A percentile compares a stretch with the other conserved stretches of the same genome.
Evolutionary conservation across 2,113 vertebrate genomes (phyloP).

Genomic region (Bufo gargarizans): DNA sequence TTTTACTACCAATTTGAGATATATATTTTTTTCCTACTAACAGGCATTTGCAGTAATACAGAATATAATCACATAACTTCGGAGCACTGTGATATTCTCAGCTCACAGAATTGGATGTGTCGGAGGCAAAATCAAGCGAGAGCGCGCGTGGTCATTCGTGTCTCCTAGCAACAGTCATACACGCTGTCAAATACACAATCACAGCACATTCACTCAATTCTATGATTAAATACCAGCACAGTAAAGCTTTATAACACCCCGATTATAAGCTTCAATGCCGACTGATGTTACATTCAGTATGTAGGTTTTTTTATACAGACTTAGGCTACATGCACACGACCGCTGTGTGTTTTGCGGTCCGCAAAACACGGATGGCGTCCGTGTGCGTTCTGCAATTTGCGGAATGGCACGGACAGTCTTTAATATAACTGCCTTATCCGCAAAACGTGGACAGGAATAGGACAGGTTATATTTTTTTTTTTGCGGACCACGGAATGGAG

Average conservation of each 20-base stretch:
- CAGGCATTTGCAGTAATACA: not conserved
- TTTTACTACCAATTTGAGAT: slow-evolving; percentile 10
- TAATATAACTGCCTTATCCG: too few species aligned
- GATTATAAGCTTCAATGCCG: not conserved
- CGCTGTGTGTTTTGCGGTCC: too few species aligned
- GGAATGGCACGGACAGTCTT: too few species aligned
- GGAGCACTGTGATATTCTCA: not conserved
- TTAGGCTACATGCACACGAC: too few species aligned
- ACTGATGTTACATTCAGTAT: not conserved
- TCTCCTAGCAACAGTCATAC: slow-evolving; percentile 6
- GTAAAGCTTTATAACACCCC: not conserved
- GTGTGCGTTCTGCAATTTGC: too few species aligned
- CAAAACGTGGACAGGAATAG: too few species aligned
- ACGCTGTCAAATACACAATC: not conserved
- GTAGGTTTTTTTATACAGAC: not conserved
- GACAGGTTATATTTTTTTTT: too few species aligned
- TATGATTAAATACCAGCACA: not conserved
- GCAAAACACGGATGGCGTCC: too few species aligned
- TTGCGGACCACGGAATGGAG: too few species aligned
- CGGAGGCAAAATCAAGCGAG: not conserved
- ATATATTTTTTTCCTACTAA: not conserved
- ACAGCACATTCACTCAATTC: not conserved
- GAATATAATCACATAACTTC: not conserved
- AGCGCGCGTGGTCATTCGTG: not conserved
- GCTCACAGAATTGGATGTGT: not conserved